Conservation (phyloP, 2,888 invertebrate genomes). For the Desoria tigrina region DNA sequence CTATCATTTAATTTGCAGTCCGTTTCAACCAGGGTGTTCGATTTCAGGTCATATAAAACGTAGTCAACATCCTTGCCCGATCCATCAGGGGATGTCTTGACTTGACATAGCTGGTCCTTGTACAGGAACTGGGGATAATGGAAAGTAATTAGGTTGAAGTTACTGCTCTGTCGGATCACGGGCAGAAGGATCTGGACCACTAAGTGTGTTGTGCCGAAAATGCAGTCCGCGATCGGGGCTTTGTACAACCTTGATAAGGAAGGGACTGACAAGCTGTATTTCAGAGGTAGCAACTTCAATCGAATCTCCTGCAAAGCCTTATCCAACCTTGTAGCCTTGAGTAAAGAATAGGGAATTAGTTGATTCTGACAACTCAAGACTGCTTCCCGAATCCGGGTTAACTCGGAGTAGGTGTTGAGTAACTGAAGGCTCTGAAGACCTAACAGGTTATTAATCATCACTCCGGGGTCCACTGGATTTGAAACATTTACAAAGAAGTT, state of each 20-base stretch:
- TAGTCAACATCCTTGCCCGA: conserved; percentile 18
- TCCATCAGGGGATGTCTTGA: background rate
- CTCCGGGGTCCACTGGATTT: conserved; percentile 30
- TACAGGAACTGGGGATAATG: conserved; percentile 42
- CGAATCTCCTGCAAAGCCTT: conserved; percentile 32
- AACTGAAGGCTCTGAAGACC: conserved; percentile 39
- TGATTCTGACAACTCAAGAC: conserved; percentile 41
- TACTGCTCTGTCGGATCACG: conserved; percentile 19
- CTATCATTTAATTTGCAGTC: conserved; percentile 23
- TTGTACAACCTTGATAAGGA: conserved; percentile 38
- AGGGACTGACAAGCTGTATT: conserved; percentile 24
- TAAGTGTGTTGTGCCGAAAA: conserved; percentile 28
- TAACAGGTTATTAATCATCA: conserved; percentile 38
- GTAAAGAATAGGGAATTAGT: conserved; percentile 39
- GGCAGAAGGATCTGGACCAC: conserved; percentile 43
- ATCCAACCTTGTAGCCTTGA: conserved; percentile 37
- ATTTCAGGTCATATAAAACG: conserved; percentile 29
- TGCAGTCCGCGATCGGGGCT: conserved; percentile 44
- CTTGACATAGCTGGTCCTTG: conserved; percentile 28
- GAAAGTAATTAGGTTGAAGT: conserved; percentile 28
- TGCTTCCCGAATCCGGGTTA: conserved; percentile 40
- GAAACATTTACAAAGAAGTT: conserved; percentile 35
- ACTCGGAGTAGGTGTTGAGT: conserved; percentile 31
- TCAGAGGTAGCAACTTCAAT: conserved; percentile 24
- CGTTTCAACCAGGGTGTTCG: conserved; percentile 19